phyloP scores from a whole-genome alignment of 2,888 invertebrate species.

The Nebria brevicollis region DNA sequence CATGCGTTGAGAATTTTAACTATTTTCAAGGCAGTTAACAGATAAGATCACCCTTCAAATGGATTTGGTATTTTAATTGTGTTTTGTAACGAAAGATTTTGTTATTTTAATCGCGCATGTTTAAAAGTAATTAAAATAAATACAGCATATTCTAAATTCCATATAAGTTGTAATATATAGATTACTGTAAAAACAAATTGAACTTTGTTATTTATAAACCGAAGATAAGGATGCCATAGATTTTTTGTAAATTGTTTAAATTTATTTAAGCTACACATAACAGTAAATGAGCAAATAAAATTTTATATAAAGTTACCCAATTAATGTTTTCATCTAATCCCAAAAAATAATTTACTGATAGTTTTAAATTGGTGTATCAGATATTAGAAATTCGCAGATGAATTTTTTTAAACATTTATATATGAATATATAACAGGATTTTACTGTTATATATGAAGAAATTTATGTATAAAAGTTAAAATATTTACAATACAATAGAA shows the following conservation, averaged over 20 bases:
- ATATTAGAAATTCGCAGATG: not conserved
- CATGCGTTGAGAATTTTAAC: not conserved
- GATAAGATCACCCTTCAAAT: not conserved
- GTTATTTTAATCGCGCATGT: too few species aligned
- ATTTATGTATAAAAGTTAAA: not conserved
- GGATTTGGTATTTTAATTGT: not conserved
- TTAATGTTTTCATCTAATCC: not conserved
- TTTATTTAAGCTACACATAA: too few species aligned
- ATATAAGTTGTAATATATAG: too few species aligned
- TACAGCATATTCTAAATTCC: too few species aligned
- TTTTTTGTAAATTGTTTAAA: too few species aligned
- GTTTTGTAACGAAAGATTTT: not conserved
- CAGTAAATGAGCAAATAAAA: not conserved
- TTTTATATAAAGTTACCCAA: not conserved
- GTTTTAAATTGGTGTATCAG: not conserved
- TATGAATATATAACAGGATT: not conserved
- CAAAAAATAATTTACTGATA: not conserved
- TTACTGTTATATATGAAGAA: not conserved
- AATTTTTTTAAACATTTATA: slow-evolving; percentile 4
- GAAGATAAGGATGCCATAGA: too few species aligned
- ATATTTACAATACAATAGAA: not conserved
- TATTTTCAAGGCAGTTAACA: not conserved
- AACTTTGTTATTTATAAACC: too few species aligned
- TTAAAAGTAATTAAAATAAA: too few species aligned
- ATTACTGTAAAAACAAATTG: too few species aligned